Conservation (phyloP, 2,113 vertebrate genomes). For the Pelusios castaneus region DNA sequence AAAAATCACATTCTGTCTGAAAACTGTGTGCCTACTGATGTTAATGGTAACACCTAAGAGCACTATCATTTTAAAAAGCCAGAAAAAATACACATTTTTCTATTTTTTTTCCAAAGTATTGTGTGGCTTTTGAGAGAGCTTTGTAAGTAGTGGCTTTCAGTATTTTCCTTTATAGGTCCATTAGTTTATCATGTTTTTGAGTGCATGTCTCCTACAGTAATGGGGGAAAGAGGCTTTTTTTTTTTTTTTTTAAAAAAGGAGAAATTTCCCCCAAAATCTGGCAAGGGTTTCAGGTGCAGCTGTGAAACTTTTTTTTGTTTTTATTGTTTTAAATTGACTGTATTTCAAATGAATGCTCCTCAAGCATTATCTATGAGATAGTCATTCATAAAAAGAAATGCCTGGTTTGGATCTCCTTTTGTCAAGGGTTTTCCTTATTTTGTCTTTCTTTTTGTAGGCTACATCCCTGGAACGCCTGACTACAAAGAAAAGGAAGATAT, state of each 20-base stretch:
- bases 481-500: constrained; percentile 93
- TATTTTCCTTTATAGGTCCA: not conserved
- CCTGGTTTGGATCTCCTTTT: not conserved
- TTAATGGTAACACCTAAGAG: not conserved
- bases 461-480: constrained; percentile 79
- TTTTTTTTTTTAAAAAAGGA: not conserved
- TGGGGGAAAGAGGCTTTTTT: not conserved
- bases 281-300: not conserved
- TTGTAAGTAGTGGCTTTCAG: not conserved
- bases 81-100: not conserved
- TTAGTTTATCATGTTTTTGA: not conserved
- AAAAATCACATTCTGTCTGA: not conserved
- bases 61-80: not conserved
- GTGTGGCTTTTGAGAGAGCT: not conserved
- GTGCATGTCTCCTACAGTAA: not conserved
- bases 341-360: not conserved
- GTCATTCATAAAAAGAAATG: not conserved
- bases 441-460: constrained; percentile 45
- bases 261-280: not conserved
- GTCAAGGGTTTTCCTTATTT: constrained; percentile 40
- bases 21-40: not conserved
- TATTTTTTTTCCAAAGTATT: not conserved
- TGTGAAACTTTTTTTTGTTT: not conserved
- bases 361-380: not conserved
- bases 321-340: not conserved